Evolutionary conservation across 2,113 vertebrate genomes (phyloP), one percentile per base, ranked within the genome.

Genomic region (Cyprinodon tularosa): DNA sequence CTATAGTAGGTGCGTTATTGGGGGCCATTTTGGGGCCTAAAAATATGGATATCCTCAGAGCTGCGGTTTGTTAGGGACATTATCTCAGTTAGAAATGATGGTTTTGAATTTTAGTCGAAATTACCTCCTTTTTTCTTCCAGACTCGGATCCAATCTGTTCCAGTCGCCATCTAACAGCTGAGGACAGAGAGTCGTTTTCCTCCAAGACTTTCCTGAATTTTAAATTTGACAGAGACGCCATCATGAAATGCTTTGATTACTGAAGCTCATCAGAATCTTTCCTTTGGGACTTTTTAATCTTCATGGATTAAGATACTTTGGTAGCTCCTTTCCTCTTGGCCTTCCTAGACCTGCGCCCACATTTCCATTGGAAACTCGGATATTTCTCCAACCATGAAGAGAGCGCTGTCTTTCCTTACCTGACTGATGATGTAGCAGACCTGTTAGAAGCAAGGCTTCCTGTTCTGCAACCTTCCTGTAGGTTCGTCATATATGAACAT

Each of bases 201-300:
- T 98, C 98, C 60, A 94, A 91, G 90, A 90, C 96, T 77, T 99
- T 99, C 90, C 93, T 99, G 89, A 96, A 94, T 89, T 99, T 99
- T 92, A 96, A 93, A 90, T 99, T 99, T 78, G 96, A 99, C 92
- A 93, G 93, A 81, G 96, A 97, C 71, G 96, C 96, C 87, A 97
- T 99, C 90, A 97, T 99, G 97, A 98, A 94, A 89, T 96, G 92
- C 93, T 96, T 98, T 82, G 96, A 99, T 87, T 94, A 95, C 85
- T 98, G 92, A 97, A 61, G 4, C n/a, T 15, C 84, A 86, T 93
- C 93, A 93, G 90, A 89, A 90, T 92, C 9, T 29, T 38, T 20
- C 15, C 39, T 62, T 38, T 57, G 12, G 59, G 62, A 59, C 61
- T 45, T 66, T 79, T 71, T 63, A 60, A 65, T 75, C 57, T 57